Percentiles rank a stretch among this genome's conserved stretches.
phyloP scores from a whole-genome alignment of 1,140 invertebrate species.

The Callitettix versicolor region DNA sequence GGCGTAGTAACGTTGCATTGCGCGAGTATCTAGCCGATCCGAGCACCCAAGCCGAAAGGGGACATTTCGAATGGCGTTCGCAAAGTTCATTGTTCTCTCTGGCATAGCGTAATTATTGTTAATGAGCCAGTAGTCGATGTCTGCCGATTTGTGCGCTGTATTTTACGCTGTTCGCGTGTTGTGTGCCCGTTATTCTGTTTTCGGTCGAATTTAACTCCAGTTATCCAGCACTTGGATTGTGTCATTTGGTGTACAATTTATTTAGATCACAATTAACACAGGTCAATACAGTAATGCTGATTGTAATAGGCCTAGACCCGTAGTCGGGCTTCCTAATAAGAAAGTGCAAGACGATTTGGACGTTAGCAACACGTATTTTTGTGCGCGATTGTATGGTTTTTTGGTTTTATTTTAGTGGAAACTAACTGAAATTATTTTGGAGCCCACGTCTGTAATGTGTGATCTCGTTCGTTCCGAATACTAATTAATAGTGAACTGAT shows the following conservation, averaged over 20 bases:
- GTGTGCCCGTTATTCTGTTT: too few species aligned
- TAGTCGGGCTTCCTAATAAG: background rate
- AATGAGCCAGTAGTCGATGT: background rate
- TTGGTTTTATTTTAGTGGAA: too few species aligned
- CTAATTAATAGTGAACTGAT: background rate
- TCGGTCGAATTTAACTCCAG: too few species aligned
- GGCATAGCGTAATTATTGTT: slow-evolving; percentile 25
- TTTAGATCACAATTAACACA: slow-evolving; percentile 25
- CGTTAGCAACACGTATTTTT: too few species aligned
- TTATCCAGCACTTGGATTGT: background rate
- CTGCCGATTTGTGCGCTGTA: too few species aligned
- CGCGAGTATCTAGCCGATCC: slow-evolving; percentile 29
- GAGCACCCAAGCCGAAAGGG: slow-evolving; percentile 33
- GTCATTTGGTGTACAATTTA: slow-evolving; percentile 15
- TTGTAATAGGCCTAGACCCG: slow-evolving; percentile 17
- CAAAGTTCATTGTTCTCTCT: slow-evolving; percentile 33
- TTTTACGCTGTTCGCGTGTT: too few species aligned
- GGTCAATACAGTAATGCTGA: slow-evolving; percentile 27
- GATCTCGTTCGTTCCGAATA: background rate
- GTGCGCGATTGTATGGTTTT: too few species aligned
- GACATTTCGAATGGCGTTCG: slow-evolving; percentile 33
- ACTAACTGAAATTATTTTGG: too few species aligned
- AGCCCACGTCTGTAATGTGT: too few species aligned
- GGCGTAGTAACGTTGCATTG: slow-evolving; percentile 1
- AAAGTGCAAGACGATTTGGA: too few species aligned